These are phyloP conservation scores for Zaprionus inermis DNA, from an alignment of 1,140 invertebrate species.

Conservation along the genomic window DNA sequence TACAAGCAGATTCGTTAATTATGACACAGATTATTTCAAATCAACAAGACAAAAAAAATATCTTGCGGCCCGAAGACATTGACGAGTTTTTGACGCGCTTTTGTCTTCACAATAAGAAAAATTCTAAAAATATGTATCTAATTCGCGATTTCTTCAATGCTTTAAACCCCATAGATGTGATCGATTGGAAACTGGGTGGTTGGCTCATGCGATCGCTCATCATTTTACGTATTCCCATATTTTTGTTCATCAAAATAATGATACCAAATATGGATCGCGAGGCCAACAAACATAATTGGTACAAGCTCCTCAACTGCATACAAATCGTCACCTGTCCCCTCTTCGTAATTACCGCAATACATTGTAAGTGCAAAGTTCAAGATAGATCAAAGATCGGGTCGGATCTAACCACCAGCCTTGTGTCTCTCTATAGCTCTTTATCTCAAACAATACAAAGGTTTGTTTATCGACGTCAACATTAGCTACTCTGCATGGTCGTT, in stretches of 20 bases:
- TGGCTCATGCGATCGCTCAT: background rate
- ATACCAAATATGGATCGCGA: slow-evolving; percentile 52
- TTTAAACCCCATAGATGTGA: slow-evolving; percentile 40
- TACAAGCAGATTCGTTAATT: too few species aligned
- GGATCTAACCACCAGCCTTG: background rate
- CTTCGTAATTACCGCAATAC: background rate
- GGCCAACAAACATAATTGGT: slow-evolving; percentile 56
- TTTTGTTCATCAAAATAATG: slow-evolving; percentile 12
- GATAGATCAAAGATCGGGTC: background rate
- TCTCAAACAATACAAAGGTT: background rate
- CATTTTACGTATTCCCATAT: slow-evolving; percentile 20
- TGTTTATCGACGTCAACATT: slow-evolving; percentile 10
- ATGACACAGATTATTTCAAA: too few species aligned
- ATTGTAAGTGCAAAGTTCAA: slow-evolving; percentile 27
- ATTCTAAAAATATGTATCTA: slow-evolving; percentile 40
- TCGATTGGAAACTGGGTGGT: slow-evolving; percentile 25
- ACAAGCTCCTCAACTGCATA: slow-evolving; percentile 58
- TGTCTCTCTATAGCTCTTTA: slow-evolving; percentile 15
- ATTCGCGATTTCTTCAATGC: slow-evolving; percentile 23
- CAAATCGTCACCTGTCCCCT: slow-evolving; percentile 47
- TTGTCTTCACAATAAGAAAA: slow-evolving; percentile 18
- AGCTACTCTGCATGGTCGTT: slow-evolving; percentile 26
- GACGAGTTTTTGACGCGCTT: too few species aligned
- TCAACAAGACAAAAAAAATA: too few species aligned
- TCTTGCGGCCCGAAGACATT: too few species aligned